These are phyloP conservation scores for Dendrophyllia cribrosa DNA, from an alignment of 64 coral and sea anemone species.

Conservation along the genomic window DNA sequence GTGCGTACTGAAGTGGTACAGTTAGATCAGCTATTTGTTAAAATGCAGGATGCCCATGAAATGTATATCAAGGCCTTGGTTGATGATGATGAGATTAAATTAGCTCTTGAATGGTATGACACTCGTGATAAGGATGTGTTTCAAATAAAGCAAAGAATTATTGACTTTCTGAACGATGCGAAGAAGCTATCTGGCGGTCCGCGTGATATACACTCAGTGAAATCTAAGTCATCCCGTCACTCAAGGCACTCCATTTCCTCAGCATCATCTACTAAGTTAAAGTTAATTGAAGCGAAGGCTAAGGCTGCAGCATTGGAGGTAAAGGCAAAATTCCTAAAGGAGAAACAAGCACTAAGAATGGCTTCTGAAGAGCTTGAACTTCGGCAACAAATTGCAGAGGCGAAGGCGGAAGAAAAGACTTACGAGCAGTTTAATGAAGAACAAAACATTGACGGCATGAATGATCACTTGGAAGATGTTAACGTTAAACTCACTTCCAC, in stretches of 20 bases:
- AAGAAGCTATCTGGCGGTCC: conserved; percentile 40
- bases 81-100: conserved; percentile 45
- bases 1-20: conserved; percentile 60
- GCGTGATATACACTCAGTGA: conserved; percentile 8
- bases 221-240: conserved; percentile 4
- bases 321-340: conserved; percentile 47
- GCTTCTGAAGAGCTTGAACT: conserved; percentile 64
- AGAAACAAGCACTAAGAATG: conserved; percentile 57
- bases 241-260: conserved; percentile 7
- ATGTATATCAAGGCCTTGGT: conserved; percentile 29
- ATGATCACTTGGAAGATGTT: neutral
- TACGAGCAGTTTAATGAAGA: conserved; percentile 44
- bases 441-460: conserved; percentile 26
- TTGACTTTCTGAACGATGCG: conserved; percentile 53
- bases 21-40: conserved; percentile 53
- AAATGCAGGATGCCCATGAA: conserved; percentile 54
- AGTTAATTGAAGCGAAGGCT: conserved; percentile 48
- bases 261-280: conserved; percentile 46
- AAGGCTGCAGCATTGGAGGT: conserved; percentile 63
- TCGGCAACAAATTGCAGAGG: conserved; percentile 38
- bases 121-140: conserved; percentile 65
- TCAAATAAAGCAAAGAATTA: conserved; percentile 64
- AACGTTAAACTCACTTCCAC: neutral
- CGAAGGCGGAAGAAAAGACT: conserved; percentile 51
- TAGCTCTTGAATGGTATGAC: conserved; percentile 61